Base-by-base conservation (phyloP, 1,140 invertebrate genomes). In the Augochlora pura region DNA sequence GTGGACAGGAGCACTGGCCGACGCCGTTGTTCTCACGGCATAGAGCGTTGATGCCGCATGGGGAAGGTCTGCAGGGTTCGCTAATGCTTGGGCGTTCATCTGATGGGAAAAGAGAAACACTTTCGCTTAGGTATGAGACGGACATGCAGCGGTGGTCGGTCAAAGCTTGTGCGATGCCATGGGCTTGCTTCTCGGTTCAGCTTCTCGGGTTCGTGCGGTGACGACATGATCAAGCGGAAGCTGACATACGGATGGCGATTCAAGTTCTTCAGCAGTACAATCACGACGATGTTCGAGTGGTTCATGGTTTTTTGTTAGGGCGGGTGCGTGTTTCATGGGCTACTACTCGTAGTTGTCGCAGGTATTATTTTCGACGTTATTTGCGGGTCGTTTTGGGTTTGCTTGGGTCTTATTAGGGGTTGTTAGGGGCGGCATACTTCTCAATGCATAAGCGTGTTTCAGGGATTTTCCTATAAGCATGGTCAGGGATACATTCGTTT, bases 1-100 rank as follows among this genome's bases (percentile, higher is more conserved):
- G 93, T 60, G 96, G 90, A 90, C 97, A 98, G 46, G 94, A 94
- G 89, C 95, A 95, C 25, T 92, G 88, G 23, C 91, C 92, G 38
- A 91, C 85, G 66, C 94, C 88, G 87, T 93, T 91, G 74, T 88
- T 90, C 83, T 93, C 91, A 73, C 91, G 76, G 88, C 95, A 95
- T 78, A 93, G 63, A 68, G 95, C 89, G 89, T 95, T 93, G 38
- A 93, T 46, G 76, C 95, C 93, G 88, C 94, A 97, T 0, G 96
- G 96, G 63, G 94, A 95, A 21, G 96, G 95, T 71, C 91, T 93
- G 88, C 96, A 96, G 38, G 96, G 95, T 77, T 94, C 94, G 77
- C 93, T 83, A 81, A 73, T 42, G 32, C 84, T 81, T 88, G 72
- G 25, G 59, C 92, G 90, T 9, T 82, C 85, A 39, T 90, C 86